Evolutionary conservation across 64 coral and sea anemone genomes (phyloP), one percentile per base, ranked within the genome.

Genomic region (Montipora cactus): DNA sequence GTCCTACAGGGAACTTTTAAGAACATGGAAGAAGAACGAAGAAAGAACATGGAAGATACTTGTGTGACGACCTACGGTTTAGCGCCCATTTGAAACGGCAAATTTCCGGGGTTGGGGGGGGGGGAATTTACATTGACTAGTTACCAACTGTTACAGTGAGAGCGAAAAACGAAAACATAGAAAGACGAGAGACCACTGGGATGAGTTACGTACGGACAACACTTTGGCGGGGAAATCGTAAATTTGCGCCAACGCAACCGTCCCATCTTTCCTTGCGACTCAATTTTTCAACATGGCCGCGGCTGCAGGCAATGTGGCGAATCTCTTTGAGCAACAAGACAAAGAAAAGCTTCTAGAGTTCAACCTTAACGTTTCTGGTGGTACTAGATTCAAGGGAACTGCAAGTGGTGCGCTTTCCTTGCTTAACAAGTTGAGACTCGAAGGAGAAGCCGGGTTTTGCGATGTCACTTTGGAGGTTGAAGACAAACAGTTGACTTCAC

Each of bases 401-500:
- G 82, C 70, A 13, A 86, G 82, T 50, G 50, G 10, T 47, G 47
- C 82, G 11, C 66, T 86, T 50, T 86, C 77, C 4, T 72, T 78
- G 16, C 78, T 94, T 14, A 81, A 91, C 47, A 81, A 59, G 49
- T 83, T 97, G 16, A 93, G 92, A 37, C 12, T 48, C 5, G 95
- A 97, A 69, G 95, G 95, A 88, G 92, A 91, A 45, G 74, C 71
- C 49, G 88, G 92, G 47, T 97, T 97, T 73, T 97, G 95, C 69
- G 95, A 97, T 67, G 76, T 97, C 2, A 80, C 88, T 45, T 68
- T 97, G 46, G 92, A 94, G 45, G 81, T 94, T 12, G 95, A 94
- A 47, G 95, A 82, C 2, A 94, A 83, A 77, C 88, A 91, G 28
- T 77, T 94, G 18, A 28, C 88, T 3, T 84, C 84, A 8, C 92